Evolutionary conservation across 2,888 invertebrate genomes (phyloP), one percentile per base, ranked within the genome.

Genomic region (Orthosia cruda): DNA sequence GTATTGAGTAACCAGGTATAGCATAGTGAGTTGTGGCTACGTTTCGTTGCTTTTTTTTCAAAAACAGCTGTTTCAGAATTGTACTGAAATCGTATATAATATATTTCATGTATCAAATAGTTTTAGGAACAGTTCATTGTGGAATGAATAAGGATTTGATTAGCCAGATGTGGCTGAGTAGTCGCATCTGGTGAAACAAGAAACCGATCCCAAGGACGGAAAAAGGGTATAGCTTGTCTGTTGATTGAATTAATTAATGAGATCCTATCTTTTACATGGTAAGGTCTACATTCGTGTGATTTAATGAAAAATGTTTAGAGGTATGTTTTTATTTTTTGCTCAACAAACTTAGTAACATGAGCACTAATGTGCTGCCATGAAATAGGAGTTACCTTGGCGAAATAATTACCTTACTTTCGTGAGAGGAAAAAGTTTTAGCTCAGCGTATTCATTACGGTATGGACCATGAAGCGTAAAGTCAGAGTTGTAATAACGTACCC

Each of bases 341-440:
- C 89, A 91, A 91, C 90, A 91, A 91, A 92, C 86, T 93, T 87
- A 89, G 89, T 88, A 89, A 92, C 93, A 93, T 93, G 93, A 92
- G 87, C 90, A 89, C 89, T 94, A 94, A 94, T 94, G 92, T 90
- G 83, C 78, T 72, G 74, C 87, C 86, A 87, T 89, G 87, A 86
- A 92, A 91, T 87, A 88, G 84, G 74, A 88, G 86, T 84, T 87
- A 87, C 89, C 87, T 90, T 91, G 88, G 89, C 88, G 83, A 90
- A 92, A 93, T 93, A 93, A 93, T 93, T 92, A 90, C 91, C 90
- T 85, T 87, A 89, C 88, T 90, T 94, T 91, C 90, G 88, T 87
- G 76, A 88, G 85, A 88, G 87, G 86, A 86, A 88, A 90, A 88
- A 88, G 81, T 88, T 89, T 86, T 83, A 81, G 81, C 78, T 86